Percentiles rank a stretch among this genome's conserved stretches.
Evolutionary conservation across 2,888 invertebrate species (phyloP).

Genomic region (Altica lythri): DNA sequence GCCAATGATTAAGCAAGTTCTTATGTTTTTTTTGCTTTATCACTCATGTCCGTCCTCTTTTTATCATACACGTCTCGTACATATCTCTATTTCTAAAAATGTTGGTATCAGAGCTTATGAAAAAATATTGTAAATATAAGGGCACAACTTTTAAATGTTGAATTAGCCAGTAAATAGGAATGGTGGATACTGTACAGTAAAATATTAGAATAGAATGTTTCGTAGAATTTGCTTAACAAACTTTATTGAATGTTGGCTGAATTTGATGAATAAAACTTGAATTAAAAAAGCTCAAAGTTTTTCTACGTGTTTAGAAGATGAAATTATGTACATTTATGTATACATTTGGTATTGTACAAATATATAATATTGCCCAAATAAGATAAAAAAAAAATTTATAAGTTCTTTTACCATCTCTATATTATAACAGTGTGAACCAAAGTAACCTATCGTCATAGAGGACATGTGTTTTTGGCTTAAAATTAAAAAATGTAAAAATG

Average conservation of each 20-base stretch:
- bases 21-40: conserved; percentile 1
- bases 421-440: neutral
- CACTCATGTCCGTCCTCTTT: neutral
- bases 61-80: neutral
- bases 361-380: neutral
- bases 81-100: neutral
- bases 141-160: neutral
- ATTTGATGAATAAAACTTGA: neutral
- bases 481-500: conserved; percentile 22
- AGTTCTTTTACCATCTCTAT: neutral
- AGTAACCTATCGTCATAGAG: conserved; percentile 10
- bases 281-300: neutral
- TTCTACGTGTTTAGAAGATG: too few relatives aligned
- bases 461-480: conserved; percentile 36
- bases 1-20: too few relatives aligned
- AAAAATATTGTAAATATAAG: conserved; percentile 1
- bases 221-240: neutral
- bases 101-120: neutral
- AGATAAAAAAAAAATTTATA: neutral
- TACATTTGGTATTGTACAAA: neutral
- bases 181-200: neutral
- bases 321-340: conserved; percentile 1
- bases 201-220: neutral
- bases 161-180: neutral
- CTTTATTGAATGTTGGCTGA: too few relatives aligned